Conservation (phyloP, 2,113 vertebrate species). For the Sinocyclocheilus maitianheensis region DNA sequence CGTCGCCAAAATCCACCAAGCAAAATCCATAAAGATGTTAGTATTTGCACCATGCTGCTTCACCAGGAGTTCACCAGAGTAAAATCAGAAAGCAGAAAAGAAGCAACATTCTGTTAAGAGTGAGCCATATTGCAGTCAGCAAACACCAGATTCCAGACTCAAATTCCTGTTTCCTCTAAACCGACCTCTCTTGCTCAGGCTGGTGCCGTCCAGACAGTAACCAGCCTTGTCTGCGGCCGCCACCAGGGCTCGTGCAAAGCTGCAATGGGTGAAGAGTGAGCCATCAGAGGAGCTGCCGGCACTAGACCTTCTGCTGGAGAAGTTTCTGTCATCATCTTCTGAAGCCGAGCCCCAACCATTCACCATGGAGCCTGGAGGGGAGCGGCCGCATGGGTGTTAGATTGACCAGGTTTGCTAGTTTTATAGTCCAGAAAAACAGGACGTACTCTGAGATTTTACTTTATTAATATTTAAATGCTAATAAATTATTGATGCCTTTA, state of each 20-base stretch:
- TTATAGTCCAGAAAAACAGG: not conserved
- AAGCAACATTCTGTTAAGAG: conserved; percentile 6
- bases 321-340: conserved; percentile 93
- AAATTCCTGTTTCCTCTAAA: conserved; percentile 52
- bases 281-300: conserved; percentile 93
- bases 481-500: not conserved
- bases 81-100: conserved; percentile 32
- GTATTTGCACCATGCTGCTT: conserved; percentile 35
- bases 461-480: not conserved
- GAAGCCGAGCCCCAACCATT: conserved; percentile 98
- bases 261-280: conserved; percentile 93
- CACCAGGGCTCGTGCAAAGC: conserved; percentile 94
- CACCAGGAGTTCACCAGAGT: conserved; percentile 4
- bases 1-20: not conserved
- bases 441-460: not conserved
- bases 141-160: not conserved
- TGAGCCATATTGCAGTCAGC: not conserved
- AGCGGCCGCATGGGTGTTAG: conserved; percentile 44
- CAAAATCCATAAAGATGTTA: conserved; percentile 42
- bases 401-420: not conserved
- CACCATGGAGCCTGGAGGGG: conserved; percentile 94
- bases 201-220: conserved; percentile 93
- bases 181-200: conserved; percentile 95
- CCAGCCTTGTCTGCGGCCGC: conserved; percentile 96
- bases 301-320: conserved; percentile 97